Base-by-base conservation (phyloP, 2,888 invertebrate species). In the Brassicogethes aeneus region DNA sequence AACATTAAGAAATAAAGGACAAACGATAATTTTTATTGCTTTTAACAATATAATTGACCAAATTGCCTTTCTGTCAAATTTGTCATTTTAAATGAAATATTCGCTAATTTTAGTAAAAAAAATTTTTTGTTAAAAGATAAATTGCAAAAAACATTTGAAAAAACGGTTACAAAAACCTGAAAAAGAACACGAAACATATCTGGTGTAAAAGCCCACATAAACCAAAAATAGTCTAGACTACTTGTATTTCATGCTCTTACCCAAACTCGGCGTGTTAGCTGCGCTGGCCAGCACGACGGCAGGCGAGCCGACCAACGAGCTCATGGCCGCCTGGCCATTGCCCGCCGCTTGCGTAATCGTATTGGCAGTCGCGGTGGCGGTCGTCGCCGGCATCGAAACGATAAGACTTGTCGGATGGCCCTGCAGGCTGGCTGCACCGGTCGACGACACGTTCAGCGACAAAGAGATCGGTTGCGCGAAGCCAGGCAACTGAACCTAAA, bases 401-500 rank as follows among this genome's bases (percentile, higher is more conserved):
- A 69, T 52, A 41, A 68, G 51, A 44, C 64, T 61, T 13, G 65
- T 56, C 1, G 65, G 62, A 45, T 63, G 63, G 35, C 69, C 68
- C 63, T 79, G 66, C 65, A 79, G 48, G 61, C 71, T 59, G 23
- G 23, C 10, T 5, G 23, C 23, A 62, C 72, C 52, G 23, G 82
- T 77, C 17, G 83, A 79, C 30, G 85, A 82, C 47, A 82, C 80
- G 54, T 80, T 82, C 44, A 86, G 68, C 31, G 85, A 82, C 55
- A 86, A 70, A 37, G 89, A 88, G 54, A 90, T 87, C 2, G 89
- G 88, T 52, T 88, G 87, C n/a, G 87, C 77, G 41, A 90, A 76
- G 31, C 87, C 88, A 8, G 88, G 85, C 56, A 90, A 80, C 61
- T 89, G 89, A 38, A 76, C 77, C 70, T 85, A 23, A 23, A 10